These are phyloP conservation scores for Neotragus moschatus DNA, from an alignment of 2,113 vertebrate genomes.

Conservation along the genomic window DNA sequence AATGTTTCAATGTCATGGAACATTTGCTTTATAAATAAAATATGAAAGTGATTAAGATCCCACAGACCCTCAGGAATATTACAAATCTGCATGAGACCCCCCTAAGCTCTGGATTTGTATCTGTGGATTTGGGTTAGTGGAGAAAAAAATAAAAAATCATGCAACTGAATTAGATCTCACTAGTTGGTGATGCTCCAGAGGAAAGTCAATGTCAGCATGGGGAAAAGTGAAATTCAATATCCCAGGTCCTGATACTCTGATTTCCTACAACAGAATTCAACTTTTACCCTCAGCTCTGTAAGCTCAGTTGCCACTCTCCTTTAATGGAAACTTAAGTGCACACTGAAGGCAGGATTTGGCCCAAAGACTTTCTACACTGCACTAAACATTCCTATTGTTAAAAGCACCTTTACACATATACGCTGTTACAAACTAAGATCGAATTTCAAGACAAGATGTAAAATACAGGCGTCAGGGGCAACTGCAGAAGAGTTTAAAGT, in stretches of 20 bases:
- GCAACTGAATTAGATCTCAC: neutral
- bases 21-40: conserved; percentile 73
- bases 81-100: conserved; percentile 42
- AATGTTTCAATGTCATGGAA: conserved; percentile 64
- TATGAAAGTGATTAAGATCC: conserved; percentile 64
- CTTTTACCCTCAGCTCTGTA: neutral
- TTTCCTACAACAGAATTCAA: conserved; percentile 37
- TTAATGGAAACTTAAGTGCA: conserved; percentile 27
- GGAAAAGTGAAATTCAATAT: conserved; percentile 51
- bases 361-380: neutral
- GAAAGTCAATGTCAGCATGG: conserved; percentile 28
- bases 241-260: neutral
- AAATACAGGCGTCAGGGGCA: neutral
- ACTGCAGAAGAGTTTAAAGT: neutral
- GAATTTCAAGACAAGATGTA: neutral
- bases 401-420: conserved; percentile 1
- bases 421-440: neutral
- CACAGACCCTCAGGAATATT: conserved; percentile 43
- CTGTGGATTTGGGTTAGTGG: conserved; percentile 42
- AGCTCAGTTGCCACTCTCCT: neutral
- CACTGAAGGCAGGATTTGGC: conserved; percentile 7
- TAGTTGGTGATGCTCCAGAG: conserved; percentile 20
- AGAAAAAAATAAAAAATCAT: conserved; percentile 24
- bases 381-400: neutral
- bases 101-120: conserved; percentile 52